Conservation (phyloP, 92 coral and sea anemone genomes). For the Phenganax subtilis region DNA sequence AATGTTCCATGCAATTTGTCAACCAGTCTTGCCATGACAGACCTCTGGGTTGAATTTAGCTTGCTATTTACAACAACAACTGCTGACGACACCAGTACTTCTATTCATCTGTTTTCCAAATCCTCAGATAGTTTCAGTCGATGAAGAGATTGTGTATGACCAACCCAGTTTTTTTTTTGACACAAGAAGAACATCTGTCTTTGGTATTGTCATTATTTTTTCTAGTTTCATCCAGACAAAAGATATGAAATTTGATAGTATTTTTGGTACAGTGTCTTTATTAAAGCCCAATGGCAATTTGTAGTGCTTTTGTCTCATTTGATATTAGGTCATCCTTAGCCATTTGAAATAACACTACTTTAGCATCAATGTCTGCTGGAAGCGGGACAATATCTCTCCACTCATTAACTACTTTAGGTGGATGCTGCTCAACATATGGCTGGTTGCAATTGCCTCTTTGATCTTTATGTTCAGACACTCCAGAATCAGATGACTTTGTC, state of each 20-base stretch:
- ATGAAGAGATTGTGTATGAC: conserved; percentile 41
- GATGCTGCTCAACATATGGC: background rate
- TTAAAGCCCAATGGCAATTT: conserved; percentile 18
- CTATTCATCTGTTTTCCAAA: conserved; percentile 30
- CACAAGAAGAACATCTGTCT: conserved; percentile 16
- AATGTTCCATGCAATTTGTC: conserved; percentile 31
- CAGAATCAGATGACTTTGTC: background rate
- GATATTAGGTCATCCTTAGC: conserved; percentile 17
- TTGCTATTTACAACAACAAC: background rate
- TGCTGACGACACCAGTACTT: conserved; percentile 23
- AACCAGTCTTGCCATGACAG: conserved; percentile 35
- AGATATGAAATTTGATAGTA: background rate
- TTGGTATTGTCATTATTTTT: conserved; percentile 10
- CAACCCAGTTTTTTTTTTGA: conserved; percentile 38
- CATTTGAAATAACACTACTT: conserved; percentile 1
- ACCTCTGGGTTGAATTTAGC: background rate
- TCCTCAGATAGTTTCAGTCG: conserved; percentile 29
- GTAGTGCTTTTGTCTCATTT: conserved; percentile 7
- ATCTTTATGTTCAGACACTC: background rate
- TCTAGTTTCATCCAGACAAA: conserved; percentile 18
- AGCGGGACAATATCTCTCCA: conserved; percentile 24
- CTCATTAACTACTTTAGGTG: background rate
- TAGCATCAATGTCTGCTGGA: conserved; percentile 17
- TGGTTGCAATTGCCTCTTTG: background rate
- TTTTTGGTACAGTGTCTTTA: background rate